Evolutionary conservation across 1,140 invertebrate genomes (phyloP).

Genomic region (Pollicipes pollicipes): DNA sequence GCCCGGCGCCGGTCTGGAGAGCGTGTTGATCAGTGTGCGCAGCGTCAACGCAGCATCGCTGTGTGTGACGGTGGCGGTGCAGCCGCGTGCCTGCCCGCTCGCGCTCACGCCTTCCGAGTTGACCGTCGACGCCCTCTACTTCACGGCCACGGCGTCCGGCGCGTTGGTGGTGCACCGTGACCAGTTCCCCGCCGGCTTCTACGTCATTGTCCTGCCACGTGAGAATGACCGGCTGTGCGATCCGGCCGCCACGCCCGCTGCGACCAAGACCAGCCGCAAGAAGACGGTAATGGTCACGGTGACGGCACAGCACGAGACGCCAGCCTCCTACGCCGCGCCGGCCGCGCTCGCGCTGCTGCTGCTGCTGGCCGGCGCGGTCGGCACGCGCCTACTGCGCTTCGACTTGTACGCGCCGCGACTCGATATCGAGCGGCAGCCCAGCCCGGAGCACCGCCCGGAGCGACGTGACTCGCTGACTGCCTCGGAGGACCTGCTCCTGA

Average conservation of each 20-base stretch:
- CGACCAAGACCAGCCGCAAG: background rate
- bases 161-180: background rate
- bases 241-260: too few species aligned
- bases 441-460: background rate
- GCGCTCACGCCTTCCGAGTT: background rate
- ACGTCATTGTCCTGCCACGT: background rate
- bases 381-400: background rate
- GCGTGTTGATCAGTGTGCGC: background rate
- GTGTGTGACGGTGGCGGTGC: background rate
- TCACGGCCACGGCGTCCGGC: background rate
- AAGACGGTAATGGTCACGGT: background rate
- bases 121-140: background rate
- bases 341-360: background rate
- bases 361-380: background rate
- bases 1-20: background rate
- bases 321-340: background rate
- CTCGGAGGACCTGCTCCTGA: background rate
- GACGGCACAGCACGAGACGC: background rate
- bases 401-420: background rate
- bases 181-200: background rate
- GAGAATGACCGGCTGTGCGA: background rate
- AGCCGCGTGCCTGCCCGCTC: background rate
- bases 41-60: background rate
- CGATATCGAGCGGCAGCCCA: background rate
- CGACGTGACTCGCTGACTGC: background rate